These are phyloP conservation scores for Euglossa dilemma DNA, from an alignment of 1,140 invertebrate genomes.

Conservation along the genomic window DNA sequence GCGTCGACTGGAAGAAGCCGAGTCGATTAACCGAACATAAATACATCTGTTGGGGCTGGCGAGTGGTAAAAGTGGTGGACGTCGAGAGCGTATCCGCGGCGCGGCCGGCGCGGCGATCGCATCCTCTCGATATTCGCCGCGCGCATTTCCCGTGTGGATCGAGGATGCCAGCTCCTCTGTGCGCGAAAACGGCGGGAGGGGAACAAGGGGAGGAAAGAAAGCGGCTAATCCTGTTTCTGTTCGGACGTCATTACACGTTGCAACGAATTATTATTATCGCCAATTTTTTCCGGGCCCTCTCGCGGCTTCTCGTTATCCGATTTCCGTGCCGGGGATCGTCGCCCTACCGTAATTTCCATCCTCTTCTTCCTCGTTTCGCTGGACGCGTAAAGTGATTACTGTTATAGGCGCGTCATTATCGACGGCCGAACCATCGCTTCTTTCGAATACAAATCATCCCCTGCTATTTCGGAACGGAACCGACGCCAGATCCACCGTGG, in stretches of 20 bases:
- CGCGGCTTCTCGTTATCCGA: not conserved
- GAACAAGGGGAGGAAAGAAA: not conserved
- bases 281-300: not conserved
- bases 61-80: conserved; percentile 32
- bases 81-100: not conserved
- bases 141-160: not conserved
- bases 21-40: conserved; percentile 55
- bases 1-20: conserved; percentile 18
- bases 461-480: not conserved
- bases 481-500: too few species aligned
- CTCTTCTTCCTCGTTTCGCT: not conserved
- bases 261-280: conserved; percentile 25
- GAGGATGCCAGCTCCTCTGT: not conserved
- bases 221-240: conserved; percentile 31
- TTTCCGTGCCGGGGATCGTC: not conserved
- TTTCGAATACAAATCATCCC: not conserved
- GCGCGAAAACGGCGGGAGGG: conserved; percentile 14
- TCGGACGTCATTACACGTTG: conserved; percentile 13
- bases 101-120: not conserved
- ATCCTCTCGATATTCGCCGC: conserved; percentile 22
- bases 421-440: too few species aligned
- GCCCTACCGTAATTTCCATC: not conserved
- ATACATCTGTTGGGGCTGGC: conserved; percentile 39
- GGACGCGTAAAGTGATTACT: not conserved
- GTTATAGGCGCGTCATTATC: not conserved